A percentile compares a stretch with the other conserved stretches of the same genome.
phyloP scores from a whole-genome alignment of 2,888 invertebrate genomes.

The Caenorhabditis angaria region DNA sequence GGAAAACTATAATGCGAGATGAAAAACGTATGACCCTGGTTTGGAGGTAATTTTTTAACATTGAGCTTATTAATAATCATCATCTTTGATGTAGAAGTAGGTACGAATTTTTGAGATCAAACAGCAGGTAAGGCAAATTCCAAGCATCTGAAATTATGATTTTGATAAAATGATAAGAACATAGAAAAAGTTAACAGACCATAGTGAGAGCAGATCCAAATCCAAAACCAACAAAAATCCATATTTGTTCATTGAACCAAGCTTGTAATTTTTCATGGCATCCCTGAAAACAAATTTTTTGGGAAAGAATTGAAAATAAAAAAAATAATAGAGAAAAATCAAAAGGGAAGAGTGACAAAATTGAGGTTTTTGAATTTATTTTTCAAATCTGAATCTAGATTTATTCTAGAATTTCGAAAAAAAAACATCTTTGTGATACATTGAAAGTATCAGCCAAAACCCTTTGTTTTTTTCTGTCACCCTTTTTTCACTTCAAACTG shows the following conservation, averaged over 20 bases:
- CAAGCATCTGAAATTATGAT: conserved; percentile 51
- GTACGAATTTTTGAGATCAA: conserved; percentile 25
- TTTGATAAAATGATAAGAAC: not conserved
- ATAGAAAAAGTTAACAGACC: too few species aligned
- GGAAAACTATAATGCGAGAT: not conserved
- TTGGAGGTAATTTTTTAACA: not conserved
- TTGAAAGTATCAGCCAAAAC: not conserved
- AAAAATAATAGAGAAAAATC: not conserved
- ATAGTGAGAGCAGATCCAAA: conserved; percentile 57
- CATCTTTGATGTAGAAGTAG: conserved; percentile 35
- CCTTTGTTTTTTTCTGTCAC: too few species aligned
- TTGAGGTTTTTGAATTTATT: not conserved
- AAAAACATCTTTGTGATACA: not conserved
- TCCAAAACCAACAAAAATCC: conserved; percentile 60
- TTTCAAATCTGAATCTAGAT: conserved; percentile 1
- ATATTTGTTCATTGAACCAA: conserved; percentile 62
- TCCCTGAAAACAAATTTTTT: conserved; percentile 48
- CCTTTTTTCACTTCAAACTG: not conserved
- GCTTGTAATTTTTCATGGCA: conserved; percentile 59
- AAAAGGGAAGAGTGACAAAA: not conserved
- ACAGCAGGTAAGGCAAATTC: conserved; percentile 39
- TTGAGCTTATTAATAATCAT: conserved; percentile 13
- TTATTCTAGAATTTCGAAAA: conserved; percentile 5
- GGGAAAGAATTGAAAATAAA: not conserved
- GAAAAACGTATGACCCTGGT: not conserved